These are phyloP conservation scores for Chrysocyon brachyurus DNA, from an alignment of 2,797 vertebrate species.

Conservation along the genomic window DNA sequence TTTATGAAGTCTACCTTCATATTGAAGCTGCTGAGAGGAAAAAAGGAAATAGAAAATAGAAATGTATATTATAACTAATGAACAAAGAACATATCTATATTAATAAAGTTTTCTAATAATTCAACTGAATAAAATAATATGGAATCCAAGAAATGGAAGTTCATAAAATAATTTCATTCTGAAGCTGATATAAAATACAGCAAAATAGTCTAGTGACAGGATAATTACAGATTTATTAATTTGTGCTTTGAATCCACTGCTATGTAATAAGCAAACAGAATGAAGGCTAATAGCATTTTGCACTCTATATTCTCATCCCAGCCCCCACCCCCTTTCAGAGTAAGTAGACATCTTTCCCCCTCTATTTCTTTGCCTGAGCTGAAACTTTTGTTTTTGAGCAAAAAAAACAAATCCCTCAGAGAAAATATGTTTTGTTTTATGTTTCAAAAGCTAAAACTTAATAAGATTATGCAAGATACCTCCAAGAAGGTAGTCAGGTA, in stretches of 20 bases:
- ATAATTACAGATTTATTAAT: conserved; percentile 54
- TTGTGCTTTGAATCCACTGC: neutral
- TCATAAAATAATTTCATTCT: conserved; percentile 26
- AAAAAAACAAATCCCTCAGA: neutral
- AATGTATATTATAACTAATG: conserved; percentile 36
- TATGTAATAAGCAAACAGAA: neutral
- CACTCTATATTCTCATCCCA: neutral
- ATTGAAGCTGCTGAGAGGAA: conserved; percentile 33
- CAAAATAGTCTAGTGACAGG: neutral
- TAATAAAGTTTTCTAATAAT: conserved; percentile 57
- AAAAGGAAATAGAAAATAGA: conserved; percentile 27
- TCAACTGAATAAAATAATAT: conserved; percentile 49
- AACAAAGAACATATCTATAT: conserved; percentile 35
- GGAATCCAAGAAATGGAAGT: conserved; percentile 19
- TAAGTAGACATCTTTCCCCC: neutral
- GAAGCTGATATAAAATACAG: conserved; percentile 42
- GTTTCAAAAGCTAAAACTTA: conserved; percentile 26
- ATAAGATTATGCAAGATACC: neutral
- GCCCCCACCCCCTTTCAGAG: neutral
- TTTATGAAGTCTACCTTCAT: conserved; percentile 49
- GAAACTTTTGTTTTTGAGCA: neutral
- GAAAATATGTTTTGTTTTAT: neutral
- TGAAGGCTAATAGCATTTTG: neutral
- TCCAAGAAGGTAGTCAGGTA: neutral
- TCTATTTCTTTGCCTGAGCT: neutral